phyloP scores from a whole-genome alignment of 2,113 vertebrate genomes.

The Varanus komodoensis region DNA sequence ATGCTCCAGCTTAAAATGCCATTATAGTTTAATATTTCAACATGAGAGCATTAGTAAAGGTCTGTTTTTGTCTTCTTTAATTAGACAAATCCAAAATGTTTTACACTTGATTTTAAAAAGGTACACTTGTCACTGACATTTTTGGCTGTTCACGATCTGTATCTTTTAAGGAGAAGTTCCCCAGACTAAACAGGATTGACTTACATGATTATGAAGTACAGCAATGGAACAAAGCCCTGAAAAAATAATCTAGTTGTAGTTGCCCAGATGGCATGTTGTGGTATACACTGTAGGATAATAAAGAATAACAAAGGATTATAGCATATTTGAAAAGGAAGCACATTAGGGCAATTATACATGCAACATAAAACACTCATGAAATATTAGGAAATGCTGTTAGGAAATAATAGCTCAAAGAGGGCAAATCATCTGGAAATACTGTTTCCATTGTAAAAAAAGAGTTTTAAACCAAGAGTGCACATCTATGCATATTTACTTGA shows the following conservation, averaged over 20 bases:
- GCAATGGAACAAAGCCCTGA: slow-evolving; percentile 14
- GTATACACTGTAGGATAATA: slow-evolving; percentile 1
- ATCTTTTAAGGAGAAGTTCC: slow-evolving; percentile 5
- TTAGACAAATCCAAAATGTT: slow-evolving; percentile 1
- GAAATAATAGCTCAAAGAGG: neutral
- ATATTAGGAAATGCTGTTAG: neutral
- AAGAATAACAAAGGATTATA: neutral
- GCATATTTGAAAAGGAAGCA: neutral
- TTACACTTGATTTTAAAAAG: slow-evolving; percentile 6
- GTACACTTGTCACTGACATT: neutral
- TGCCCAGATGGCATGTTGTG: slow-evolving; percentile 6
- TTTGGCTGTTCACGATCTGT: slow-evolving; percentile 33
- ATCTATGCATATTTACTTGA: neutral
- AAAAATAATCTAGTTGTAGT: slow-evolving; percentile 24
- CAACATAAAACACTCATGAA: neutral
- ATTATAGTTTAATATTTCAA: neutral
- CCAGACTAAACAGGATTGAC: slow-evolving; percentile 9
- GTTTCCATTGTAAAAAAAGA: neutral
- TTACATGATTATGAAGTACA: slow-evolving; percentile 15
- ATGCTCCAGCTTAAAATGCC: slow-evolving; percentile 40
- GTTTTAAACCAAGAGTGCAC: neutral
- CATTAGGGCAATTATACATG: slow-evolving; percentile 4
- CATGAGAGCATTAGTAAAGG: slow-evolving; percentile 30
- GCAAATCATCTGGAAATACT: neutral
- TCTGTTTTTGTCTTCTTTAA: slow-evolving; percentile 22